phyloP scores from a whole-genome alignment of 2,113 vertebrate genomes.

The Canis aureus region DNA sequence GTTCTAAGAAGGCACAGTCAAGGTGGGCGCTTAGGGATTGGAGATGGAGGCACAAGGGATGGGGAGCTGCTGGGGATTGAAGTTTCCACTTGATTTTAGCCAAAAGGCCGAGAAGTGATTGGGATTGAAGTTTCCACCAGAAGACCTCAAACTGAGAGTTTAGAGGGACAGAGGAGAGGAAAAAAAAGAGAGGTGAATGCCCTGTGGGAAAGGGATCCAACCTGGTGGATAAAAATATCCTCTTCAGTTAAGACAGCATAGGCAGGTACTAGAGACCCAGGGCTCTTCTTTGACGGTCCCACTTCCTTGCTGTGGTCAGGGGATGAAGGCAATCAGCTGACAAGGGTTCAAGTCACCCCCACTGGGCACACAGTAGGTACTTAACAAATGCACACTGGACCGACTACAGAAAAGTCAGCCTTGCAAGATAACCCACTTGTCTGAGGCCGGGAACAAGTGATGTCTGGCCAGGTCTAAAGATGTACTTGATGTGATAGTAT shows the following conservation, averaged over 20 bases:
- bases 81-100: background rate
- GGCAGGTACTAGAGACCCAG: background rate
- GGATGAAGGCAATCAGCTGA: background rate
- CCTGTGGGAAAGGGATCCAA: background rate
- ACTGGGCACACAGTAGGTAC: background rate
- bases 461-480: conserved; percentile 60
- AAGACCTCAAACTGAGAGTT: background rate
- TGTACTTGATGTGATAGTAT: conserved; percentile 41
- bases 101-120: too few relatives aligned
- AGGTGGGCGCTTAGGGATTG: background rate
- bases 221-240: background rate
- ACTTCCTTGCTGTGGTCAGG: background rate
- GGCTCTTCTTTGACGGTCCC: background rate
- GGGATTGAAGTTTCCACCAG: background rate
- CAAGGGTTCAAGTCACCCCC: background rate
- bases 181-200: background rate
- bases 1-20: background rate
- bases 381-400: background rate
- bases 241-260: background rate
- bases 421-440: conserved; percentile 36
- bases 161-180: background rate
- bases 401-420: background rate
- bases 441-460: conserved; percentile 51
- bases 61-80: background rate
- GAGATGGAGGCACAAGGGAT: background rate